These are phyloP conservation scores for Kryphioiulus occultus DNA, from an alignment of 2,888 invertebrate species.

Conservation along the genomic window DNA sequence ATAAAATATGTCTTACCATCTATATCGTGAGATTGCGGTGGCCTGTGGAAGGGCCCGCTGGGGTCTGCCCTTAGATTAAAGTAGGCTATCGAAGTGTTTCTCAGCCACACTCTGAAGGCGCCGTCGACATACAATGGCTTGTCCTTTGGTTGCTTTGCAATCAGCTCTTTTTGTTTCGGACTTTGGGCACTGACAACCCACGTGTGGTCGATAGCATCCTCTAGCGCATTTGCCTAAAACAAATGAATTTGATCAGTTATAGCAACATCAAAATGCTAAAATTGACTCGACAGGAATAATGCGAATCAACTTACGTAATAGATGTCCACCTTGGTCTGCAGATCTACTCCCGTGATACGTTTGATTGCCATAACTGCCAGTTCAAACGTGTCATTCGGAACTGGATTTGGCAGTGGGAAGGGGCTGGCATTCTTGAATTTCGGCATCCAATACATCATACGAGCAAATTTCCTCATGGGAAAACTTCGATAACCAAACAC, in stretches of 20 bases:
- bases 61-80: slow-evolving; percentile 81
- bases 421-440: slow-evolving; percentile 92
- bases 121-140: slow-evolving; percentile 84
- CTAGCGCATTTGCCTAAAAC: slow-evolving; percentile 72
- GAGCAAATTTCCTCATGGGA: slow-evolving; percentile 64
- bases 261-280: no score
- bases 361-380: slow-evolving; percentile 82
- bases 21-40: neutral
- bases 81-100: slow-evolving; percentile 78
- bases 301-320: slow-evolving; percentile 70
- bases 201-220: slow-evolving; percentile 82
- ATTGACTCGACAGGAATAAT: no score
- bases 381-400: slow-evolving; percentile 79
- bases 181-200: slow-evolving; percentile 93
- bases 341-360: slow-evolving; percentile 84
- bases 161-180: slow-evolving; percentile 74
- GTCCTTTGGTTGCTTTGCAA: slow-evolving; percentile 70
- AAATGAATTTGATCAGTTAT: no score
- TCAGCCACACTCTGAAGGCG: slow-evolving; percentile 80
- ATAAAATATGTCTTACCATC: neutral
- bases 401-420: slow-evolving; percentile 78
- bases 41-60: slow-evolving; percentile 59
- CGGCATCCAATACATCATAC: slow-evolving; percentile 75
- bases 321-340: slow-evolving; percentile 71
- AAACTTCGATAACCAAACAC: slow-evolving; percentile 80